Base-by-base conservation (phyloP, 2,113 vertebrate species). In the Tragulus kanchil region DNA sequence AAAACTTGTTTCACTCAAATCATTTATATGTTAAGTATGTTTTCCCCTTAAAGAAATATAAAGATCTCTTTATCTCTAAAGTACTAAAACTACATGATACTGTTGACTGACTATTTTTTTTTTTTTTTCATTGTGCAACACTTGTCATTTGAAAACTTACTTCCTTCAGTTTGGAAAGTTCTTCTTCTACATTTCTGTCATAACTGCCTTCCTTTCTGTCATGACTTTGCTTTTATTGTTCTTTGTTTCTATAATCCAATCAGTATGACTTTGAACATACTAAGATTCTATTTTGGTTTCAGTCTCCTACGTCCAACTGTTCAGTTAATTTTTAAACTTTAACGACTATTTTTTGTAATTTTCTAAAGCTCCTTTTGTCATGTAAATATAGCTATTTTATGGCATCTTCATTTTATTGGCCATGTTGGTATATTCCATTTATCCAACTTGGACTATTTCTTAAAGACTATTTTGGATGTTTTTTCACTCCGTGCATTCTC, bases 361-460 rank as follows among this genome's bases (percentile, higher is more conserved):
- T 81, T 31, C 36, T 52, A 71, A 31, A 48, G 12, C 14, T 65
- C 59, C 73, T 84, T 84, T 69, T 28, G 45, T 56, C 45, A 67
- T 56, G 10, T 89, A 11, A 92, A 92, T 81, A 21, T 31, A 79
- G 56, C 31, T 73, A 16, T 75, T 88, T 65, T 45, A 81, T 16
- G 14, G 7, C 2, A 59, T 85, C 56, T 93, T 85, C n/a, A 31
- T 65, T 85, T 65, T 73, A 52, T 85, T 91, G 8, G 23, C 42
- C 88, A 67, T 85, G 56, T 59, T 90, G 54, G 21, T 52, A 73
- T 93, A 31, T 69, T 91, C 88, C 10, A 93, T 19, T 91, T 89
- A 50, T 8, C 3, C n/a, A 42, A 67, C 50, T 50, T 58, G 48
- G 28, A 78, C 79, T 89, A 85, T 26, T 78, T 21, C 42, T 67